These are phyloP conservation scores for Oceanites oceanicus DNA, from an alignment of 2,113 vertebrate species.

Conservation along the genomic window DNA sequence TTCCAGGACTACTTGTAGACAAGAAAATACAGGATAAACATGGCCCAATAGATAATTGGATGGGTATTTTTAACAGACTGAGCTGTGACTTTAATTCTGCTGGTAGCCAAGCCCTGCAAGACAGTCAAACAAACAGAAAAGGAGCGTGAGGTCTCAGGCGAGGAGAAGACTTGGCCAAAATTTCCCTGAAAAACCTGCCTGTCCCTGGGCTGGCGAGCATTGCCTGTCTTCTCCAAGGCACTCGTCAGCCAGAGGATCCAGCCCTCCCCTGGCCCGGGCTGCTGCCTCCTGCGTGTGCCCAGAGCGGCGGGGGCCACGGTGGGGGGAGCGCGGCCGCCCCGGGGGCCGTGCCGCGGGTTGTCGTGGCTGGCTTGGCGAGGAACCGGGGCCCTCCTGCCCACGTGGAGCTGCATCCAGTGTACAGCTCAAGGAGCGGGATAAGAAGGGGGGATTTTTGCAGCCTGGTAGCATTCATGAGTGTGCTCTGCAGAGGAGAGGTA, in stretches of 20 bases:
- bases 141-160: neutral
- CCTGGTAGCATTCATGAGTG: neutral
- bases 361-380: rapidly evolving
- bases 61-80: neutral
- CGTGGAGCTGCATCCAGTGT: rapidly evolving
- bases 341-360: neutral
- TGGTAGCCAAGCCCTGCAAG: neutral
- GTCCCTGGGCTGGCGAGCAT: neutral
- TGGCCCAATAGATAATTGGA: neutral
- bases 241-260: neutral
- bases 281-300: neutral
- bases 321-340: neutral
- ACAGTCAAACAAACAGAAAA: neutral
- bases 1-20: neutral
- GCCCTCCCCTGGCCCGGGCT: neutral
- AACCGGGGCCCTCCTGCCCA: neutral
- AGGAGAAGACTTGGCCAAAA: neutral
- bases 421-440: rapidly evolving
- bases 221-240: neutral
- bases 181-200: neutral
- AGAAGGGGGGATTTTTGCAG: neutral
- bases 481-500: neutral
- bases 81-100: neutral
- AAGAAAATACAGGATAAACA: neutral
- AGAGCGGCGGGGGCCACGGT: rapidly evolving